Evolutionary conservation across 30 jellyfish, hydroid and myxozoan species (phyloP), one percentile per base, ranked within the genome.

Genomic region (Hydractinia symbiolongicarpus): DNA sequence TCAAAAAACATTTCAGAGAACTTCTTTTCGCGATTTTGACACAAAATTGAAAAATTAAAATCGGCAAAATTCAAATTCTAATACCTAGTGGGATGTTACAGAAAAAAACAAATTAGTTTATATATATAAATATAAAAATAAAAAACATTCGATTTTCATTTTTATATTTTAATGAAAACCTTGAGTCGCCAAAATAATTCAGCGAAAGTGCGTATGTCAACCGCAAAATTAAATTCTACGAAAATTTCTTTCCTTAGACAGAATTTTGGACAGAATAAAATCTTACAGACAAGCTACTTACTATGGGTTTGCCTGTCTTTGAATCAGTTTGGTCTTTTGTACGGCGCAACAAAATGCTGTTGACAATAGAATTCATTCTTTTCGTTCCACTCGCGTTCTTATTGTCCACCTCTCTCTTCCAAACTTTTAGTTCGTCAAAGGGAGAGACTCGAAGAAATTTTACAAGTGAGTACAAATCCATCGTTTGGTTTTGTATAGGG

Each of bases 361-460:
- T 84, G 20, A 91, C 96, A 68, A 91, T 64, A 2, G 93, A 79
- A 70, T 82, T 90, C 94, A 90, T 82, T 50, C 97, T 79, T 66
- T 68, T 91, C 19, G 84, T 79, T 13, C 95, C 95, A 9, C 81
- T 67, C 55, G 83, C 40, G 61, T 90, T 83, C 53, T 79, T 87
- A 67, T 82, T 91, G 51, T 91, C 98, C 5, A 91, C 95, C 84
- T 89, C 87, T 72, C 71, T 83, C 52, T 17, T 87, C 98, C 98
- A 91, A 8, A 91, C 89, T 72, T 87, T 91, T 50, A 73, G 54
- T 21, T 91, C 96, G 76, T 91, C 95, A 57, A 91, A 91, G 1
- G 98, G 98, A 8, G 95, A 79, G 54, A 90, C 94, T 9, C 96
- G 86, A 82, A 91, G 76, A 67, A 91, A 91, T 66, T 91, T 91